Evolutionary conservation across 2,797 vertebrate genomes (phyloP), one percentile per base, ranked within the genome.

Genomic region (Lerista edwardsae): DNA sequence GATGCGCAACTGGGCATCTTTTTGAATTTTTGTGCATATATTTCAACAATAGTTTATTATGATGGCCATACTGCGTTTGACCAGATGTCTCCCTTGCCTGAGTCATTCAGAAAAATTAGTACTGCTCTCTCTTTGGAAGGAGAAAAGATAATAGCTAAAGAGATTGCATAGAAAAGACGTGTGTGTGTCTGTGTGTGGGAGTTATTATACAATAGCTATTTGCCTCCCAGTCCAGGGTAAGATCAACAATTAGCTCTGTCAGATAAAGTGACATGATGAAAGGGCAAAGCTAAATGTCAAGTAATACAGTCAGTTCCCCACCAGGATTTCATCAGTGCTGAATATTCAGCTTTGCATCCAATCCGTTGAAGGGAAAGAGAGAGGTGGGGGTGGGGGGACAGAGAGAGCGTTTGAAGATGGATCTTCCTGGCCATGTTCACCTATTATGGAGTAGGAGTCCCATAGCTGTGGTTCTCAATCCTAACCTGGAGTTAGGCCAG

Each of bases 271-370:
- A 72, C 31, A 57, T 75, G 7, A 34, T 76, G 57, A 71, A 84
- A 87, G 44, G 73, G 44, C 57, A 57, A 65, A 65, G 77, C 21
- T 55, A 64, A 84, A 76, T 71, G 51, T 80, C 61, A 79, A 41
- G 74, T 77, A 57, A 65, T 79, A 51, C 14, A 15, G 41, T 64
- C 14, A 15, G 41, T 64, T 79, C 25, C 39, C 31, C 34, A 41
- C 57, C 25, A 75, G 71, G 39, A n/a, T 75, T 75, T 80, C 8
- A 69, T 69, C 51, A 55, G 62, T 62, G 25, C 29, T 75, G 36
- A 61, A 15, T 25, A 61, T 69, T 75, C 25, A 47, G 4, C 11
- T 4, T 69, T 61, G 21, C n/a, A 51, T 29, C 61, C 39, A 61
- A 21, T n/a, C 17, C n/a, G n/a, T n/a, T n/a, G n/a, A n/a, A n/a